phyloP scores from a whole-genome alignment of 2,888 invertebrate genomes.

The Tryphoninae sp. region DNA sequence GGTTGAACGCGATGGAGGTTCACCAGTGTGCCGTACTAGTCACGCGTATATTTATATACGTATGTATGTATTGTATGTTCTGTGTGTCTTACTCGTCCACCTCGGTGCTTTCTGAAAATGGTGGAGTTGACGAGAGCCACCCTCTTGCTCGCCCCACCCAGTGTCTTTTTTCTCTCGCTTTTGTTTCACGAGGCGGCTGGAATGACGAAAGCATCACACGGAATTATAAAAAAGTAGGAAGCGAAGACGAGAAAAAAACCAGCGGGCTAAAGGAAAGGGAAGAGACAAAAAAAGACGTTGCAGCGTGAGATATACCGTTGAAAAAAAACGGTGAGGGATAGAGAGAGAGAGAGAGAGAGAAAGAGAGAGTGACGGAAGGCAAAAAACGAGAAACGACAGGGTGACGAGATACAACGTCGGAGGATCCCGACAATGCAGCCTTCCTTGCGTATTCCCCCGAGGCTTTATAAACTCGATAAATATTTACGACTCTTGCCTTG shows the following conservation, averaged over 20 bases:
- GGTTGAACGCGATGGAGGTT: slow-evolving; percentile 55
- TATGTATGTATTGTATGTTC: slow-evolving; percentile 20
- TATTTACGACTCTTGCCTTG: slow-evolving; percentile 72
- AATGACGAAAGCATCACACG: slow-evolving; percentile 61
- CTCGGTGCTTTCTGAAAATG: slow-evolving; percentile 33
- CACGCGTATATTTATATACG: slow-evolving; percentile 38
- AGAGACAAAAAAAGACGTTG: slow-evolving; percentile 42
- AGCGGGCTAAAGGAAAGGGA: slow-evolving; percentile 23
- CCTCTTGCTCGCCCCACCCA: slow-evolving; percentile 36
- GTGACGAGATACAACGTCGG: slow-evolving; percentile 35
- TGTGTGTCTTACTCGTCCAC: slow-evolving; percentile 47
- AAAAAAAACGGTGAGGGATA: slow-evolving; percentile 37
- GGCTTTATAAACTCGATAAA: slow-evolving; percentile 75
- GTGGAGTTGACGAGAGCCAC: slow-evolving; percentile 19
- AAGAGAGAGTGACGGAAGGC: slow-evolving; percentile 8
- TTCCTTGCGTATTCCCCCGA: slow-evolving; percentile 43
- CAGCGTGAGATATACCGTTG: slow-evolving; percentile 41
- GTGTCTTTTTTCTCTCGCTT: slow-evolving; percentile 50
- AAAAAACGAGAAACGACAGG: slow-evolving; percentile 45
- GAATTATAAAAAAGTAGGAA: slow-evolving; percentile 58
- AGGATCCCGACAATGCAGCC: slow-evolving; percentile 51
- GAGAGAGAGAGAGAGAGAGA: slow-evolving; percentile 33
- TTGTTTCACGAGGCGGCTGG: slow-evolving; percentile 56
- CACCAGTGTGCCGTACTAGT: slow-evolving; percentile 43
- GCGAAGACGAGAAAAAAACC: slow-evolving; percentile 43